phyloP scores from a whole-genome alignment of 1,140 invertebrate species.

The Magallana ariakensis region DNA sequence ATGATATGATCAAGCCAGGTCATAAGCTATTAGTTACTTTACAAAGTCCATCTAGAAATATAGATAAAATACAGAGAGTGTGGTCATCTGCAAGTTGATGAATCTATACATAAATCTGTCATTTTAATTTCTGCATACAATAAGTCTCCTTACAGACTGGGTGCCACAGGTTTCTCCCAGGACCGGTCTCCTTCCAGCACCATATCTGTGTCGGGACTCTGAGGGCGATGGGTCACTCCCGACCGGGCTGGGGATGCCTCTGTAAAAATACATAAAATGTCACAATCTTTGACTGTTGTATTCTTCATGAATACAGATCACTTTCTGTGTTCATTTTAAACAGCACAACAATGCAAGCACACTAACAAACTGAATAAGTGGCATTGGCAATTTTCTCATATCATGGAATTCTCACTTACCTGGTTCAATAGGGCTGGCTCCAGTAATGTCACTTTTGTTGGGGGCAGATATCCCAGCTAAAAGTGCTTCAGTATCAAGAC shows the following conservation, averaged over 20 bases:
- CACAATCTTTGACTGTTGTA: no score
- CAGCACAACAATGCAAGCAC: no score
- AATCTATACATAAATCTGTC: no score
- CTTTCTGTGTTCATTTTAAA: no score
- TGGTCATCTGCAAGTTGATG: no score
- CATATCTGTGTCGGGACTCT: slow-evolving; percentile 52
- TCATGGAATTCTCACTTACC: background rate
- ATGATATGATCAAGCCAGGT: background rate
- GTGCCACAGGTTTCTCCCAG: slow-evolving; percentile 57
- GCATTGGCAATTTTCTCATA: no score
- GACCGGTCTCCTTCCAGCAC: slow-evolving; percentile 66
- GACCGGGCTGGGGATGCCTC: slow-evolving; percentile 38
- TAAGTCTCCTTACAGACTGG: background rate
- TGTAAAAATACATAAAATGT: slow-evolving; percentile 4
- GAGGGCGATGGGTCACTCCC: slow-evolving; percentile 3
- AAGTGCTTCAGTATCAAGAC: slow-evolving; percentile 59
- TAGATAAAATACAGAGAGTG: no score
- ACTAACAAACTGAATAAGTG: no score
- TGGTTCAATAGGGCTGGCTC: slow-evolving; percentile 61
- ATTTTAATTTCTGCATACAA: no score
- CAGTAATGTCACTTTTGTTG: slow-evolving; percentile 61
- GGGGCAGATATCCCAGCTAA: slow-evolving; percentile 47
- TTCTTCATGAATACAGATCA: no score
- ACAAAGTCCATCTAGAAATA: no score
- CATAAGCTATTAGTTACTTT: no score